phyloP scores from a whole-genome alignment of 2,113 vertebrate genomes.

The Calonectris borealis region DNA sequence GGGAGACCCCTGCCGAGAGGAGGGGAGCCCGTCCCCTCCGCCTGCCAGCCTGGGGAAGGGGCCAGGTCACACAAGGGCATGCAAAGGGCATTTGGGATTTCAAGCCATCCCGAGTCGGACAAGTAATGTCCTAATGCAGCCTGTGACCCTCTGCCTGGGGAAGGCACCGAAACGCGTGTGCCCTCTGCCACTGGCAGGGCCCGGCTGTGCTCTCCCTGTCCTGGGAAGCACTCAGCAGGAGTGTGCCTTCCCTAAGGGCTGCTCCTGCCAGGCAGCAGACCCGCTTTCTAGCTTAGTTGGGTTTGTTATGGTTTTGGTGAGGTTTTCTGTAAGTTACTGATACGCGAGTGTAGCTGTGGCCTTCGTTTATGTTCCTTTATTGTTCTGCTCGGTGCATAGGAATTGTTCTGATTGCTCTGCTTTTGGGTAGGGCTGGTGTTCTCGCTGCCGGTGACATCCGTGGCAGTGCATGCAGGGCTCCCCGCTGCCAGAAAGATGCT shows the following conservation, averaged over 20 bases:
- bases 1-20: background rate
- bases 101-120: rapidly evolving
- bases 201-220: rapidly evolving
- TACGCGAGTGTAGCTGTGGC: background rate
- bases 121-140: rapidly evolving
- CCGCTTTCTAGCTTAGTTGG: background rate
- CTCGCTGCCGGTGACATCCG: rapidly evolving
- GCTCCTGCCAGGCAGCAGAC: background rate
- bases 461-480: background rate
- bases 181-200: background rate
- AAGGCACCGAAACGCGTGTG: rapidly evolving
- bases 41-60: background rate
- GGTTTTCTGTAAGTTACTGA: background rate
- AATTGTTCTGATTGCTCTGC: background rate
- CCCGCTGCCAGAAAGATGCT: background rate
- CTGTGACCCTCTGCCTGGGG: background rate
- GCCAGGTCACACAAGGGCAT: rapidly evolving
- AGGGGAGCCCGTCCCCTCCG: background rate
- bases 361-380: background rate
- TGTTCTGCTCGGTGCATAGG: background rate
- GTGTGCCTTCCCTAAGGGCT: background rate
- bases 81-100: background rate
- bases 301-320: background rate
- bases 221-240: background rate
- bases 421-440: background rate